Conservation (phyloP, 2,797 vertebrate species). For the Mallotus villosus region DNA sequence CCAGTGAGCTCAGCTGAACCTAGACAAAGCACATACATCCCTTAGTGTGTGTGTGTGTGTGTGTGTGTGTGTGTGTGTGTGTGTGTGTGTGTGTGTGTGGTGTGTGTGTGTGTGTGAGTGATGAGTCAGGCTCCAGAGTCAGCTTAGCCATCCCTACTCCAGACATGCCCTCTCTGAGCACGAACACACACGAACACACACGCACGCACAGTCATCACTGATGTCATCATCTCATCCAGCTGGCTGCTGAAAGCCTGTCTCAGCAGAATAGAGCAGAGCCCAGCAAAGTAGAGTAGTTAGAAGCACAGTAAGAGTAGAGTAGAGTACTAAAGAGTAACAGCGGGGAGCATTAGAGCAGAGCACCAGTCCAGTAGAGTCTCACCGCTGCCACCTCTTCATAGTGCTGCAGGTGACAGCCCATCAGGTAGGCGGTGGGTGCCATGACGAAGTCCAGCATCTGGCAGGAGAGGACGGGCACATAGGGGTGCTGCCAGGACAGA, state of each 20-base stretch:
- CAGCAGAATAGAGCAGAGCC: too few species aligned
- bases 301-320: too few species aligned
- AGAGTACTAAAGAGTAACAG: too few species aligned
- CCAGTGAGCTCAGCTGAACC: background rate
- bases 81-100: background rate
- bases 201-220: conserved; percentile 14
- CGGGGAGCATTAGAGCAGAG: too few species aligned
- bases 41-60: background rate
- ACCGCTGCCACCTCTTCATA: conserved; percentile 86
- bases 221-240: too few species aligned
- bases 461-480: conserved; percentile 86
- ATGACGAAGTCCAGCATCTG: conserved; percentile 98
- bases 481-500: conserved; percentile 93
- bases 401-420: conserved; percentile 92
- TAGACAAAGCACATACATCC: background rate
- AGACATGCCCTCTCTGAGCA: too few species aligned
- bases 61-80: background rate
- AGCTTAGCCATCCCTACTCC: too few species aligned
- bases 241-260: too few species aligned
- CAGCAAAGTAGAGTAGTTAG: too few species aligned
- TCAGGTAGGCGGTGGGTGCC: conserved; percentile 95
- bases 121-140: background rate
- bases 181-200: conserved; percentile 32
- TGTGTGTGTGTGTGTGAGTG: background rate
- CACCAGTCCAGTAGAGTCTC: conserved; percentile 1